Evolutionary conservation across 2,888 invertebrate species (phyloP).

Genomic region (Nomada ferruginata): DNA sequence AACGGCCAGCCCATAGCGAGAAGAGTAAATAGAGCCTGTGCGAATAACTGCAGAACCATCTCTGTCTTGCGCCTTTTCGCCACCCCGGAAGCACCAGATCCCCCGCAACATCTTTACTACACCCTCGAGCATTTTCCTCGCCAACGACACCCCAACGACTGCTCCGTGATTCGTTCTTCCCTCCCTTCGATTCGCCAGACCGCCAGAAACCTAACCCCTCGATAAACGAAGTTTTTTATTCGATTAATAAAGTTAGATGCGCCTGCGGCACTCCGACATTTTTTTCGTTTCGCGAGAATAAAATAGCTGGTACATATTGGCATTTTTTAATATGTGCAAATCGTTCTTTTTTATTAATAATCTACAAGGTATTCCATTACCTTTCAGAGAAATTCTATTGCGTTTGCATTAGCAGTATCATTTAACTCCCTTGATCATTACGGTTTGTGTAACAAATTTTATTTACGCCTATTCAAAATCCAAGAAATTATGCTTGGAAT

Average conservation of each 20-base stretch:
- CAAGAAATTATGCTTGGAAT: no score
- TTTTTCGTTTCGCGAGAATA: background rate
- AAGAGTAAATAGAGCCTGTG: constrained; percentile 46
- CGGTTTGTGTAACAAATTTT: no score
- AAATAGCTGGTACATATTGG: no score
- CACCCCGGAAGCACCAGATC: background rate
- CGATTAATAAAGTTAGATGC: no score
- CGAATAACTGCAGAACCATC: constrained; percentile 17
- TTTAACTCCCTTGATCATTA: no score
- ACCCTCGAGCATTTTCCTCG: constrained; percentile 46
- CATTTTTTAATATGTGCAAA: no score
- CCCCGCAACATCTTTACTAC: constrained; percentile 35
- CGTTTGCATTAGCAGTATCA: no score
- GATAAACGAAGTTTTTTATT: background rate
- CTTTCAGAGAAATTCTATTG: no score
- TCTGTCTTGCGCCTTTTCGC: background rate
- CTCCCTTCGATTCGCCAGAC: background rate
- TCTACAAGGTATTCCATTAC: no score
- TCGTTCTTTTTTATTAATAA: no score
- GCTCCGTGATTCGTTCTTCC: constrained; percentile 40
- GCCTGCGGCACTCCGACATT: background rate
- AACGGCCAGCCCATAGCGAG: constrained; percentile 31
- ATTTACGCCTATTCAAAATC: no score
- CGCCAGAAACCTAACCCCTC: background rate
- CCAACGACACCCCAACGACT: constrained; percentile 21